These are phyloP conservation scores for Samia ricini DNA, from an alignment of 1,140 invertebrate species.

Conservation along the genomic window DNA sequence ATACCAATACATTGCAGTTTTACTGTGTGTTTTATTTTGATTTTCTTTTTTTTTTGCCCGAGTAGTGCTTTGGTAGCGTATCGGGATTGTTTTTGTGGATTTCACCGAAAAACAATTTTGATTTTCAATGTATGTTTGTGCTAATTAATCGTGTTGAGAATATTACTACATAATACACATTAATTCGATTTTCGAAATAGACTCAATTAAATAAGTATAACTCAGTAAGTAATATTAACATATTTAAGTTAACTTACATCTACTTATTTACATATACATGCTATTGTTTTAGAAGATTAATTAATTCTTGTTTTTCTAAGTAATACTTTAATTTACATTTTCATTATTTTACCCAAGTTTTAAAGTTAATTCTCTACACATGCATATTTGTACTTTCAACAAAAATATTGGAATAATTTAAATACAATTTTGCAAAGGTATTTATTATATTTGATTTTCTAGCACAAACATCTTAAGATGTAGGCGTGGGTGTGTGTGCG, in stretches of 20 bases:
- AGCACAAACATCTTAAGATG: constrained; percentile 51
- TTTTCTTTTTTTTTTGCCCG: constrained; percentile 65
- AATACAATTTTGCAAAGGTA: not conserved
- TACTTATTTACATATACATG: no score
- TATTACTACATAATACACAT: not conserved
- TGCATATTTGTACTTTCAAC: no score
- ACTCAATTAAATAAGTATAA: no score
- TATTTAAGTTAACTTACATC: no score
- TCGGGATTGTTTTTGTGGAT: constrained; percentile 42
- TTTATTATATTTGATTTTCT: constrained; percentile 30
- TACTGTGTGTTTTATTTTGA: constrained; percentile 80
- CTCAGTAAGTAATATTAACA: no score
- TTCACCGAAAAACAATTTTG: constrained; percentile 41
- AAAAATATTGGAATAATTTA: no score
- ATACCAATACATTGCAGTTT: constrained; percentile 84
- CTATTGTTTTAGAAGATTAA: no score
- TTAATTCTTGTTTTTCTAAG: no score
- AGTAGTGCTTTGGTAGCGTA: constrained; percentile 55
- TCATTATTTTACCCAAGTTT: no score
- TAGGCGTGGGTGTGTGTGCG: constrained; percentile 50
- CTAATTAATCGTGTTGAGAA: constrained; percentile 39
- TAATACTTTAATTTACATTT: no score
- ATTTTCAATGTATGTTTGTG: constrained; percentile 58
- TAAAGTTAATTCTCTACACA: no score
- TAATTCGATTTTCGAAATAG: not conserved